These are phyloP conservation scores for Oriolus oriolus DNA, from an alignment of 2,113 vertebrate genomes.

Conservation along the genomic window DNA sequence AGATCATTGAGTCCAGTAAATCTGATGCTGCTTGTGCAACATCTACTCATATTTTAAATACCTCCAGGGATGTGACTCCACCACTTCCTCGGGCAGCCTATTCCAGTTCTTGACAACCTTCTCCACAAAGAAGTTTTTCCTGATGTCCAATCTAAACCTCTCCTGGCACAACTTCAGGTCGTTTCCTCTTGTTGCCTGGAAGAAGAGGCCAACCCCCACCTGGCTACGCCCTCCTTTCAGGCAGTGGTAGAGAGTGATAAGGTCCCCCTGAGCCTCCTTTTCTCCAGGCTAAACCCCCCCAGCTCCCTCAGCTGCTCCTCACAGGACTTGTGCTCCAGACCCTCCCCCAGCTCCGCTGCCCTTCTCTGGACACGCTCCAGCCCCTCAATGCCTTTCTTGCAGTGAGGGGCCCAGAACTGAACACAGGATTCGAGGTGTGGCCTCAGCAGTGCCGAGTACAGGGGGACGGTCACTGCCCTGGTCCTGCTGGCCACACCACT, in stretches of 20 bases:
- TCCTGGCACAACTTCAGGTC: background rate
- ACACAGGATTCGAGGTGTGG: background rate
- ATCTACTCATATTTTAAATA: background rate
- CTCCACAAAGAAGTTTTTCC: background rate
- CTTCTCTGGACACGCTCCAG: background rate
- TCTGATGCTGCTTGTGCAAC: background rate
- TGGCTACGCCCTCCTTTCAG: fast-evolving
- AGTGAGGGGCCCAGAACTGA: background rate
- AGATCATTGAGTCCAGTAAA: background rate
- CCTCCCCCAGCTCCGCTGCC: background rate
- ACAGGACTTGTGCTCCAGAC: background rate
- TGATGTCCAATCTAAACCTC: background rate
- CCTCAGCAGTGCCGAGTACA: background rate
- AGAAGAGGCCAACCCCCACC: fast-evolving
- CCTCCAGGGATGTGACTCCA: background rate
- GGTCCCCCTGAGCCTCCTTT: background rate
- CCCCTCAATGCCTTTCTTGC: background rate
- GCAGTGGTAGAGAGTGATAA: fast-evolving
- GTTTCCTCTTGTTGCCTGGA: background rate
- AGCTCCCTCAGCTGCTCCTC: background rate
- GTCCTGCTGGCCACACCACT: background rate
- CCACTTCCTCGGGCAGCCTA: background rate
- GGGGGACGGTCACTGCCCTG: background rate
- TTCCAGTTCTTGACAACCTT: background rate
- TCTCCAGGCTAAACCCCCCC: background rate